Evolutionary conservation across 2,888 invertebrate species (phyloP), one percentile per base, ranked within the genome.

Genomic region (Drosophila birchii): DNA sequence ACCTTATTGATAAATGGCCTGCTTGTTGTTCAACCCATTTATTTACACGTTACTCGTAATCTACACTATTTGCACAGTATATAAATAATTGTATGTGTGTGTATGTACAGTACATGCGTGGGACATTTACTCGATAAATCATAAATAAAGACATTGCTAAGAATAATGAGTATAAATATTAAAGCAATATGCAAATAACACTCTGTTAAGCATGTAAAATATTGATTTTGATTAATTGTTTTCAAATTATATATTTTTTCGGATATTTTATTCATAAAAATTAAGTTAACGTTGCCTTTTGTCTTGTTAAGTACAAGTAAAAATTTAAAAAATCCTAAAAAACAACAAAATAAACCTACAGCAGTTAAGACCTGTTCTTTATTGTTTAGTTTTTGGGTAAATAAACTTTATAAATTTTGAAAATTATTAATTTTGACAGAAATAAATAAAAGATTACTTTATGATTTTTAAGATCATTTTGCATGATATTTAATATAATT

Each of bases 1-100:
- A 14, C 20, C 55, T 18, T 55, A 43, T 59, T 61, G 61, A 61
- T 60, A 61, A 44, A 61, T 61, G 61, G 62, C 62, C 34, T 61
- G 43, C 34, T 20, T 16, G 34, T 11, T 36, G 34, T 36, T 36
- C 34, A 26, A n/a, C 34, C 18, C 34, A 41, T 16, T 58, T 58
- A 23, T 34, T 57, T 57, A 57, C 23, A 23, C 36, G 20, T 53
- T 23, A 23, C 6, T 43, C 18, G 59, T 61, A 59, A 61, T 60
- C 61, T 20, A 26, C 41, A 59, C 60, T 61, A 61, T 59, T 59
- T 23, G 34, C 59, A 61, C 61, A 60, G 20, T 51, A 51, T 11
- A 6, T 47, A 47, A 11, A 32, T 47, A 32, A 32, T 14, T 32
- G 32, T 32, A 11, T 47, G 29, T 26, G 23, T 29, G 26, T 29